Evolutionary conservation across 23 tunicate species (phyloP).

Genomic region (Ciona savignyi): DNA sequence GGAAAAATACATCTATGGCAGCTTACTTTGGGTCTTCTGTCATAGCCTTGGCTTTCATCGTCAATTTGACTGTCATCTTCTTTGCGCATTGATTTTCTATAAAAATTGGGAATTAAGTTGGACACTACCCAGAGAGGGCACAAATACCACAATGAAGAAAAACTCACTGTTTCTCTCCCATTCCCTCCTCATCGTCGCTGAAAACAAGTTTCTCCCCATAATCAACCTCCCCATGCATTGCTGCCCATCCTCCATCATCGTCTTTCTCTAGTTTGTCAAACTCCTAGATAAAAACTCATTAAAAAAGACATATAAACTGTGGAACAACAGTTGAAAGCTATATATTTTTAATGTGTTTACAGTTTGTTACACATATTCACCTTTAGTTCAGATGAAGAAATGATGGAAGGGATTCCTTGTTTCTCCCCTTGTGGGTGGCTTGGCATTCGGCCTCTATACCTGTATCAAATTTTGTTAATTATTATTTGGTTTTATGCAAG

Average conservation of each 20-base stretch:
- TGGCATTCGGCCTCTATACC: not conserved
- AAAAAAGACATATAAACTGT: not conserved
- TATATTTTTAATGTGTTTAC: not conserved
- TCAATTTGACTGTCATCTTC: not conserved
- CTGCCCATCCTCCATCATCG: constrained; percentile 85
- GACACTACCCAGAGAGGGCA: too few species aligned
- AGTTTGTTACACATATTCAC: too few species aligned
- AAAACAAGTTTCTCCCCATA: constrained; percentile 84
- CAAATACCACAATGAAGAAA: too few species aligned
- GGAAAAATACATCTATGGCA: too few species aligned
- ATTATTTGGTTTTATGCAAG: not conserved
- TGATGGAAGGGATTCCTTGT: not conserved
- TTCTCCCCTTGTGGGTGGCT: not conserved
- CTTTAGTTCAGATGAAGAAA: not conserved
- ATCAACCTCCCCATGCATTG: constrained; percentile 91
- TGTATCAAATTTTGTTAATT: not conserved
- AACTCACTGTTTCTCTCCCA: constrained; percentile 17
- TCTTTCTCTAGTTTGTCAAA: constrained; percentile 13
- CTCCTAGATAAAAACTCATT: not conserved
- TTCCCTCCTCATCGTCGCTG: constrained; percentile 84
- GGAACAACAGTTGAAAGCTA: not conserved
- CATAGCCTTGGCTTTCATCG: not conserved
- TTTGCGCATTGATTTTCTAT: not conserved
- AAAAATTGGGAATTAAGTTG: too few species aligned
- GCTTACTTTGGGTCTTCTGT: not conserved